Evolutionary conservation across 2,888 invertebrate genomes (phyloP).

Genomic region (Eretmocerus hayati): DNA sequence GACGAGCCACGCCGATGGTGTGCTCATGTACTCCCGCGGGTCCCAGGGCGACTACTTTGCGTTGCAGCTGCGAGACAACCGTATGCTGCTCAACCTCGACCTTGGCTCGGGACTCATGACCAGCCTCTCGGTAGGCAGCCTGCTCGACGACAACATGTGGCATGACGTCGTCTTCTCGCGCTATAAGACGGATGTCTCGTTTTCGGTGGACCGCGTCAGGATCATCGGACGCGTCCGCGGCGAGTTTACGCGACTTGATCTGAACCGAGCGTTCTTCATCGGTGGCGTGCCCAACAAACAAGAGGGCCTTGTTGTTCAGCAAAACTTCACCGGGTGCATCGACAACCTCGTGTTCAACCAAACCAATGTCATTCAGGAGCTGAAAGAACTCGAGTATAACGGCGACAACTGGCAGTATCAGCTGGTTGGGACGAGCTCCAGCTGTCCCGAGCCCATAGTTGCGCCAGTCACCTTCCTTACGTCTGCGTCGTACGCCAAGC

Average conservation of each 20-base stretch:
- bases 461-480: conserved; percentile 83
- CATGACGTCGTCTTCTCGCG: conserved; percentile 90
- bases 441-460: conserved; percentile 76
- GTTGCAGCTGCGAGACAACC: conserved; percentile 81
- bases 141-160: conserved; percentile 96
- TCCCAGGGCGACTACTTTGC: conserved; percentile 92
- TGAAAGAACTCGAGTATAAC: conserved; percentile 62
- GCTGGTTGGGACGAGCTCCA: conserved; percentile 66
- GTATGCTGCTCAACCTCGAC: conserved; percentile 83
- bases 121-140: conserved; percentile 83
- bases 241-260: conserved; percentile 82
- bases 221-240: conserved; percentile 79
- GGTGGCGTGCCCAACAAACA: conserved; percentile 90
- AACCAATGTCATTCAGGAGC: conserved; percentile 75
- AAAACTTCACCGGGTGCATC: conserved; percentile 93
- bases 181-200: conserved; percentile 72
- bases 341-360: conserved; percentile 90
- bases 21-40: conserved; percentile 85
- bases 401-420: conserved; percentile 66
- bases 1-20: conserved; percentile 83
- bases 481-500: conserved; percentile 67
- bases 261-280: conserved; percentile 83
- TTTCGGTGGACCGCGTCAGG: conserved; percentile 92
- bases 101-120: conserved; percentile 76
- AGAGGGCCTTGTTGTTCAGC: conserved; percentile 78